Evolutionary conservation across 2,888 invertebrate genomes (phyloP), one percentile per base, ranked within the genome.

Genomic region (Aphelenchoides bicaudatus): DNA sequence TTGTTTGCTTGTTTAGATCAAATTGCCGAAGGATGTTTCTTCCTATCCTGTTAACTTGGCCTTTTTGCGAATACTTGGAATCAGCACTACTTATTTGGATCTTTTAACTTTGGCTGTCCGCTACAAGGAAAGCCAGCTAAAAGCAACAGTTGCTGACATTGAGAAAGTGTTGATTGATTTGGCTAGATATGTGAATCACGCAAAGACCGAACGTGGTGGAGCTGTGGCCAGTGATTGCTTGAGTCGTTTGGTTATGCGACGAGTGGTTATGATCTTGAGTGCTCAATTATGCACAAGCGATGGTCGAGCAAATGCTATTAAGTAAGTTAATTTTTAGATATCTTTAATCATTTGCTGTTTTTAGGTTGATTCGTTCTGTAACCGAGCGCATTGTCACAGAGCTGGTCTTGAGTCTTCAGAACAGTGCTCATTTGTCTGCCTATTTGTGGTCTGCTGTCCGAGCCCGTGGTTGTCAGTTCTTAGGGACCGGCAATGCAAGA

Each of bases 401-500:
- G 80, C 84, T 96, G 28, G 90, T 94, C 73, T 81, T 93, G 43
- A 90, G 91, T 76, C 91, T 93, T 80, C 94, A 96, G 84, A 92
- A 92, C 82, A 60, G 66, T 0, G 91, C 92, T 79, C 92, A 94
- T 80, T 82, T 94, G 43, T 87, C 87, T 59, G 90, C 92, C 5
- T 91, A 92, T 81, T 82, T 96, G 39, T 96, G 96, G 96, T 91
- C 93, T 39, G 93, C 94, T 27, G 93, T 96, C 8, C 84, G 96
- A 46, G 90, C 91, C 0, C 85, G 94, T 57, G 96, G 96, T 50
- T 98, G 96, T 79, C 96, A 98, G 82, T 96, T 98, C 83, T 85
- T 96, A 29, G 96, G 96, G 5, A 94, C 94, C 69, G 86, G 86
- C 91, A 25, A 94, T 98, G 94, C 96, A 98, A 83, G 94, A 98